phyloP scores from a whole-genome alignment of 1,140 invertebrate species.

The Lasioglossum albipes region DNA sequence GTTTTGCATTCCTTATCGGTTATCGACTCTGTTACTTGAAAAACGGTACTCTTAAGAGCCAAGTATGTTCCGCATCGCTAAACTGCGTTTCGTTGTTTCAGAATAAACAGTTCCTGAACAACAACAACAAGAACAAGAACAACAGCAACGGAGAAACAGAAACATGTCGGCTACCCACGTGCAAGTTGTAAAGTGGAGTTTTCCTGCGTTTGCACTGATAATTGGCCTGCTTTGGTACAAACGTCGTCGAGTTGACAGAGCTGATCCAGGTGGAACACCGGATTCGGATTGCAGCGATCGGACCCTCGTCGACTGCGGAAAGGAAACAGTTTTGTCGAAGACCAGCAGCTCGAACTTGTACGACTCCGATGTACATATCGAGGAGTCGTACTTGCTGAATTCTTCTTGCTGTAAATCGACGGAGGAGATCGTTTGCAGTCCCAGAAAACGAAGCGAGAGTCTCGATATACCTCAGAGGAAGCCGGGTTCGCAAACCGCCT shows the following conservation, averaged over 20 bases:
- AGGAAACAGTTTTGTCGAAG: not conserved
- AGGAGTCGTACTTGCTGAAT: constrained; percentile 57
- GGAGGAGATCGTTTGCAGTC: constrained; percentile 49
- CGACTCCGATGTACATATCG: constrained; percentile 65
- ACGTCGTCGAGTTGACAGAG: constrained; percentile 75
- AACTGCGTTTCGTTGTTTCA: constrained; percentile 51
- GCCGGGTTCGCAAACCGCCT: constrained; percentile 44
- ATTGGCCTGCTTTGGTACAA: constrained; percentile 80
- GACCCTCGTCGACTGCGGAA: not conserved
- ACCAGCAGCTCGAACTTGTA: not conserved
- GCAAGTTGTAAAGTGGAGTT: constrained; percentile 75
- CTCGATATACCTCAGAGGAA: constrained; percentile 68
- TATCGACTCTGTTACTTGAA: not conserved
- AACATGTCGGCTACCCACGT: constrained; percentile 70
- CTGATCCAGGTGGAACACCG: constrained; percentile 77
- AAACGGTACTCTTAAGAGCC: too few relatives aligned
- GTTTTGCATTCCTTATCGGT: not conserved
- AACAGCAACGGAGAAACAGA: constrained; percentile 72
- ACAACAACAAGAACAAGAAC: constrained; percentile 66
- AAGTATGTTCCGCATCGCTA: too few relatives aligned
- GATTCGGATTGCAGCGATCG: constrained; percentile 27
- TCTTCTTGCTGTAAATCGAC: constrained; percentile 28
- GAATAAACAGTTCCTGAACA: constrained; percentile 45
- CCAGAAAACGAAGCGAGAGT: constrained; percentile 67
- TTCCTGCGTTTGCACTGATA: constrained; percentile 77